Evolutionary conservation across 2,888 invertebrate species (phyloP), one percentile per base, ranked within the genome.

Genomic region (Pinctada fucata): DNA sequence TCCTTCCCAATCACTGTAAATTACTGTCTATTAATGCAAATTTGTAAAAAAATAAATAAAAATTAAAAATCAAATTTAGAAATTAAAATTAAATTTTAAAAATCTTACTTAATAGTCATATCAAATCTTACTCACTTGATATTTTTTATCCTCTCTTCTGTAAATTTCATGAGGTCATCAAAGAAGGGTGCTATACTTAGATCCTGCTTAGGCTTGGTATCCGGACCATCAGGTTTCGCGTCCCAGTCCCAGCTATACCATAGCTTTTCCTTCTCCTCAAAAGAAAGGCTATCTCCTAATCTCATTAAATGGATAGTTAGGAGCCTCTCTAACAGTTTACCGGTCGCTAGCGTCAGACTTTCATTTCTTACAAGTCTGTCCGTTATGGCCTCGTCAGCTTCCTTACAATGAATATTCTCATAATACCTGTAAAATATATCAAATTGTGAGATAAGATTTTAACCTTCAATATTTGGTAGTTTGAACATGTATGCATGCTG

Each of bases 301-400:
- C 86, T 72, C 50, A 83, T 81, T 76, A 87, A 79, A 73, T 87
- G 88, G 52, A 92, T 78, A 3, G 87, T 86, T 58, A 92, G 82
- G 48, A 92, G 80, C 13, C 92, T 83, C 80, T 92, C 92, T 78
- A 92, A 87, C 6, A 92, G 86, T 81, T 92, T 92, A 2, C 92
- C 92, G 81, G 89, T 90, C 13, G 91, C 88, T 69, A 92, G 83
- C 16, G 83, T 88, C 3, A 92, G 84, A 75, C 79, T 58, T 65
- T 90, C 90, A 3, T 90, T 90, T 0, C 79, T 73, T n/a, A 82
- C 70, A 6, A 92, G 79, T 70, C 92, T 83, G 10, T 83, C 67
- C 50, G 79, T 50, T 45, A 92, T 86, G 3, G 90, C 86, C 47
- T 86, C 72, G 78, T 92, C 92, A 4, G 88, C 89, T 3, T 85